Conservation (phyloP, 2,888 invertebrate genomes). For the Andrena bicolor region DNA sequence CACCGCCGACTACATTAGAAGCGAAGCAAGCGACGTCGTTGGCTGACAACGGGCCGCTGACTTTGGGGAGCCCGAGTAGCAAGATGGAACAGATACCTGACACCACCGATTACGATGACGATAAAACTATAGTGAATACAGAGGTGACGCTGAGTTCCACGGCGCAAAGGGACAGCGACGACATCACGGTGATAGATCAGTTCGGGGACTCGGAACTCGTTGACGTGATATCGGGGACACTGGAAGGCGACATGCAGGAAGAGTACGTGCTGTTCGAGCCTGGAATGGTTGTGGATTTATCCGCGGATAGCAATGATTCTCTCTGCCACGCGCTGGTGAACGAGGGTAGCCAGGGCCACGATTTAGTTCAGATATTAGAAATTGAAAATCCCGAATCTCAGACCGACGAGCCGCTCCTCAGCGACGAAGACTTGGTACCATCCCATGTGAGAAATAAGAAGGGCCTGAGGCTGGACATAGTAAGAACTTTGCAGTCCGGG, state of each 20-base stretch:
- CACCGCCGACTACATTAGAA: conserved; percentile 83
- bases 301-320: conserved; percentile 87
- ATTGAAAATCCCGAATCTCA: conserved; percentile 79
- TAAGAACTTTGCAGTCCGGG: conserved; percentile 83
- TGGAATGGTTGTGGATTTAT: conserved; percentile 87
- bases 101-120: conserved; percentile 88
- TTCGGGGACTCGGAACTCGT: conserved; percentile 86
- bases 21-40: conserved; percentile 72
- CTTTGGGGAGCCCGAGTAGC: conserved; percentile 83
- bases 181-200: conserved; percentile 87
- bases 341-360: conserved; percentile 80
- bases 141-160: conserved; percentile 87
- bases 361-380: conserved; percentile 83
- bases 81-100: conserved; percentile 86
- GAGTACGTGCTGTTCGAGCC: conserved; percentile 89
- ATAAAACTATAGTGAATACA: conserved; percentile 87
- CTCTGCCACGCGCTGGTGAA: conserved; percentile 84
- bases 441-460: conserved; percentile 79
- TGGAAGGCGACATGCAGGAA: conserved; percentile 87
- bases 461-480: conserved; percentile 79
- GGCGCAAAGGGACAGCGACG: conserved; percentile 87
- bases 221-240: conserved; percentile 88
- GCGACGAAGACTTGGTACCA: conserved; percentile 79
- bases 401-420: conserved; percentile 75
- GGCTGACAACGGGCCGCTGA: conserved; percentile 72